Conservation (phyloP, 2,888 invertebrate species). For the Acleris cristana region DNA sequence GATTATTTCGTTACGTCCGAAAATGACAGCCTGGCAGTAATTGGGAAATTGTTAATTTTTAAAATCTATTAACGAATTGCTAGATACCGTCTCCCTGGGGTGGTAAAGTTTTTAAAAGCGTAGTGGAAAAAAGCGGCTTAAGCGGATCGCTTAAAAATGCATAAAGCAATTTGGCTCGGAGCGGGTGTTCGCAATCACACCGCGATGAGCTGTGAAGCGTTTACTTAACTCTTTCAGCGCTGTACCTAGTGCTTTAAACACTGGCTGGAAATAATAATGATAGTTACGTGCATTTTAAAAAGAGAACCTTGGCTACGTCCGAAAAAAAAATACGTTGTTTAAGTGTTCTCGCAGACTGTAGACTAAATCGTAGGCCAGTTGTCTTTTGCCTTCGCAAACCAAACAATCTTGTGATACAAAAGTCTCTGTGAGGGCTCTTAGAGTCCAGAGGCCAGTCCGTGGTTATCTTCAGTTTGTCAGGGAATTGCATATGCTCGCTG, state of each 20-base stretch:
- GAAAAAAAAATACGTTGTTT: no score
- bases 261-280: not conserved
- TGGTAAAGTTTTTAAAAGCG: conserved; percentile 62
- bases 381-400: no score
- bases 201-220: conserved; percentile 38
- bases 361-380: no score
- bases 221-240: conserved; percentile 16
- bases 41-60: conserved; percentile 77
- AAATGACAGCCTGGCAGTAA: conserved; percentile 67
- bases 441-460: no score
- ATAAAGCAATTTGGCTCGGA: conserved; percentile 70
- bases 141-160: conserved; percentile 79
- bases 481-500: no score
- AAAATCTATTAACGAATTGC: conserved; percentile 77
- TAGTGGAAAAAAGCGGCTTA: conserved; percentile 73
- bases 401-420: no score
- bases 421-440: no score
- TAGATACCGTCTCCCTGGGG: conserved; percentile 42
- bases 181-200: conserved; percentile 56
- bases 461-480: no score
- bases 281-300: no score
- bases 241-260: not conserved
- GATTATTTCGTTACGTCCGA: conserved; percentile 64
- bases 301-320: no score
- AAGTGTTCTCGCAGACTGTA: no score